phyloP scores from a whole-genome alignment of 2,888 invertebrate genomes.

The Spisula subtruncata region DNA sequence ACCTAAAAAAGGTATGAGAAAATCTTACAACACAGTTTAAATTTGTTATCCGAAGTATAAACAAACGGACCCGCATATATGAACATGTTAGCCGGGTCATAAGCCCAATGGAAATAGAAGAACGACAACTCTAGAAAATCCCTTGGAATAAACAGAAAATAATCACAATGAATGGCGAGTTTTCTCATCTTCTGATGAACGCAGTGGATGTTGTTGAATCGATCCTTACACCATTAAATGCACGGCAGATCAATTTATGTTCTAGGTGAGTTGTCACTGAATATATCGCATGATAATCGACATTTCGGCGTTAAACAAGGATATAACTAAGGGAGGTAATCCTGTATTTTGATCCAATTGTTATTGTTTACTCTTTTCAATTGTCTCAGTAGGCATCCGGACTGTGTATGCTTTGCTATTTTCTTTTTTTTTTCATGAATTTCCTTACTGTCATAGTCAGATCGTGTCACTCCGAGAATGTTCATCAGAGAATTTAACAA shows the following conservation, averaged over 20 bases:
- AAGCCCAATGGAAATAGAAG: no score
- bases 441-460: no score
- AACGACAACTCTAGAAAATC: no score
- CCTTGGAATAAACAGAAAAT: background rate
- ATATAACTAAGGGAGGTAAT: background rate
- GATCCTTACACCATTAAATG: conserved; percentile 60
- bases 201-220: conserved; percentile 49
- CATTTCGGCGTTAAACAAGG: background rate
- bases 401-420: background rate
- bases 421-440: no score
- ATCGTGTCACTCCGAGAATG: no score
- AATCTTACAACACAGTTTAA: no score
- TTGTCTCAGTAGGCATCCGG: background rate
- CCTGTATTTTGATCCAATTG: background rate
- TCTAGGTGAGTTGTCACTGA: conserved; percentile 53
- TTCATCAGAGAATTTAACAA: no score
- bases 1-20: no score
- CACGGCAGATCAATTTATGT: conserved; percentile 63
- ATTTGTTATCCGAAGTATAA: no score
- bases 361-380: background rate
- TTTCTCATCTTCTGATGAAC: conserved; percentile 50
- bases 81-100: no score
- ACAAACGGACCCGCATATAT: no score
- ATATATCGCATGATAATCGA: background rate
- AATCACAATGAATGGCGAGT: background rate